phyloP scores from a whole-genome alignment of 2,888 invertebrate species.

The Exephanes ischioxanthus region DNA sequence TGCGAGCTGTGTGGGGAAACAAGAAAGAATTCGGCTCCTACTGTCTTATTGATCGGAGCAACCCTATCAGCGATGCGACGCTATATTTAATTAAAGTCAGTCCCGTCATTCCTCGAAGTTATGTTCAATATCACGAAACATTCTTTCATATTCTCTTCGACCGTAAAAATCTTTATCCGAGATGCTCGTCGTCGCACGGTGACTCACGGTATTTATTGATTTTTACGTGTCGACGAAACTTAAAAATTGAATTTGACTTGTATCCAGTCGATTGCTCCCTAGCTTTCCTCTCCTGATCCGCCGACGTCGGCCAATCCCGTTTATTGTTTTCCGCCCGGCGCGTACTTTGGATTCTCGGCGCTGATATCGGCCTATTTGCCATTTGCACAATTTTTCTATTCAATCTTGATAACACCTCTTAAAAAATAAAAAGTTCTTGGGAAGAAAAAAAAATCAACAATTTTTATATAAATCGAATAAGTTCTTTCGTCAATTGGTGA shows the following conservation, averaged over 20 bases:
- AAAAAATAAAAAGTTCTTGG: neutral
- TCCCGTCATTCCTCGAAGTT: too few relatives aligned
- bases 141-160: neutral
- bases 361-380: neutral
- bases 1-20: neutral
- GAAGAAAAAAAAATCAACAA: neutral
- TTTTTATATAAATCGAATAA: neutral
- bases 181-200: neutral
- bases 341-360: neutral
- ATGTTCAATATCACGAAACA: neutral
- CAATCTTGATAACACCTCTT: neutral
- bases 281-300: neutral
- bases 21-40: constrained; percentile 40
- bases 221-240: neutral
- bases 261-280: neutral
- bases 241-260: constrained; percentile 9
- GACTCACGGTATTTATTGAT: neutral
- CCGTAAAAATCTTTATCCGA: neutral
- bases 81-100: constrained; percentile 12
- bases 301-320: constrained; percentile 1
- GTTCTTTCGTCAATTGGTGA: neutral
- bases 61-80: constrained; percentile 44
- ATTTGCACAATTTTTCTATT: neutral
- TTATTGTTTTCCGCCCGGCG: neutral
- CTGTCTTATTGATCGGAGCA: constrained; percentile 56